A percentile compares a stretch with the other conserved stretches of the same genome.
Evolutionary conservation across 2,888 invertebrate species (phyloP).

Genomic region (Mythimna impura): DNA sequence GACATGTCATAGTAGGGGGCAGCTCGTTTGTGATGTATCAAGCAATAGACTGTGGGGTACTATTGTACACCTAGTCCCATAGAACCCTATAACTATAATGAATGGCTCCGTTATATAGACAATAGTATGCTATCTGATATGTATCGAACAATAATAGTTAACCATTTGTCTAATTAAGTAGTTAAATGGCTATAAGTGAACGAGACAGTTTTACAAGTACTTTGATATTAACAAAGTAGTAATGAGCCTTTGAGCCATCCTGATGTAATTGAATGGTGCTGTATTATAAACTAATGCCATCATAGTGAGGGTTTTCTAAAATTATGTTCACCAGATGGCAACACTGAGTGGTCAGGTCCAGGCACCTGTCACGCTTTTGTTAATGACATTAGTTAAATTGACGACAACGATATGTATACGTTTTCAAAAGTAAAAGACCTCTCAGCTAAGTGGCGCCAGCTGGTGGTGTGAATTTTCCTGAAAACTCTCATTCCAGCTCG

Average conservation of each 20-base stretch:
- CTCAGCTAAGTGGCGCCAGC: no score
- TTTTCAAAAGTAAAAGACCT: no score
- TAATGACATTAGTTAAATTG: no score
- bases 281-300: not conserved
- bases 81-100: not conserved
- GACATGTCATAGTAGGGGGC: not conserved
- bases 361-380: no score
- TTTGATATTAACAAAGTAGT: conserved; percentile 35
- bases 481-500: not conserved
- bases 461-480: no score
- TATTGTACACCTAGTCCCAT: conserved; percentile 23
- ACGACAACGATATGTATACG: no score
- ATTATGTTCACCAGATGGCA: no score
- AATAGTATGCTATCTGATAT: conserved; percentile 12
- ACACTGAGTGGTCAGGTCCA: no score
- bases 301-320: no score
- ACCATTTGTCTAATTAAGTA: not conserved
- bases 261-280: conserved; percentile 37
- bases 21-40: conserved; percentile 18
- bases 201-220: conserved; percentile 36
- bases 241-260: conserved; percentile 38
- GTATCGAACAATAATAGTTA: conserved; percentile 12
- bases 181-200: conserved; percentile 33
- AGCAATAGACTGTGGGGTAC: conserved; percentile 34
- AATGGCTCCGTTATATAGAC: conserved; percentile 2